Evolutionary conservation across 2,113 vertebrate species (phyloP).

Genomic region (Entomyzon cyanotis): DNA sequence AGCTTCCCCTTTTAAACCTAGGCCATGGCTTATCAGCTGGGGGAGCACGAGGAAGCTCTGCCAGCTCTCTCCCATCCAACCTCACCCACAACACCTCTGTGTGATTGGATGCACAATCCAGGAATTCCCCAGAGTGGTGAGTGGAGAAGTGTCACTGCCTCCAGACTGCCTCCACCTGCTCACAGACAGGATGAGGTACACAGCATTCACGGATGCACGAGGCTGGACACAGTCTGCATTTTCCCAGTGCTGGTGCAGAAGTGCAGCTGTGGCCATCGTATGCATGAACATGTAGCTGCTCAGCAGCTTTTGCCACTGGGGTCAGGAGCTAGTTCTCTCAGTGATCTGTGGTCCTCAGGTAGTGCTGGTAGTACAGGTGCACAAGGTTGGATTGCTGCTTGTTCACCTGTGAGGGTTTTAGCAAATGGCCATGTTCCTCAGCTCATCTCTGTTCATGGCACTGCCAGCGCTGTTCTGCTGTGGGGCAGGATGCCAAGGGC

Average conservation of each 20-base stretch:
- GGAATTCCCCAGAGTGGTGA: not conserved
- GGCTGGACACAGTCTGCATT: not conserved
- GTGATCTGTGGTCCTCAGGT: not conserved
- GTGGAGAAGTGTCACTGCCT: not conserved
- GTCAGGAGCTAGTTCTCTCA: not conserved
- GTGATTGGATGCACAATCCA: not conserved
- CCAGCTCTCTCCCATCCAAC: not conserved
- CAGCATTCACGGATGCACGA: accelerated
- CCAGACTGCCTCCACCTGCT: not conserved
- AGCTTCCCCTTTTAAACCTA: not conserved
- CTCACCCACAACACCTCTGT: not conserved
- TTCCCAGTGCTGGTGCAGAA: not conserved
- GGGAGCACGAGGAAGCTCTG: not conserved
- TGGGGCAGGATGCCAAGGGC: not conserved
- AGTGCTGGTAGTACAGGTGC: not conserved
- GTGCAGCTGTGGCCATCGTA: accelerated
- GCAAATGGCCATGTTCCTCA: not conserved
- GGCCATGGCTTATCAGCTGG: accelerated
- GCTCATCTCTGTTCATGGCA: accelerated
- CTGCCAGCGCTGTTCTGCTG: not conserved
- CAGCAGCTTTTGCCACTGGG: not conserved
- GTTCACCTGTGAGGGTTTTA: not conserved
- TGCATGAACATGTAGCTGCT: not conserved
- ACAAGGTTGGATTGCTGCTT: not conserved
- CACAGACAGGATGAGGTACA: not conserved